phyloP scores from a whole-genome alignment of 2,797 vertebrate genomes.

The Pseudochaenichthys georgianus region DNA sequence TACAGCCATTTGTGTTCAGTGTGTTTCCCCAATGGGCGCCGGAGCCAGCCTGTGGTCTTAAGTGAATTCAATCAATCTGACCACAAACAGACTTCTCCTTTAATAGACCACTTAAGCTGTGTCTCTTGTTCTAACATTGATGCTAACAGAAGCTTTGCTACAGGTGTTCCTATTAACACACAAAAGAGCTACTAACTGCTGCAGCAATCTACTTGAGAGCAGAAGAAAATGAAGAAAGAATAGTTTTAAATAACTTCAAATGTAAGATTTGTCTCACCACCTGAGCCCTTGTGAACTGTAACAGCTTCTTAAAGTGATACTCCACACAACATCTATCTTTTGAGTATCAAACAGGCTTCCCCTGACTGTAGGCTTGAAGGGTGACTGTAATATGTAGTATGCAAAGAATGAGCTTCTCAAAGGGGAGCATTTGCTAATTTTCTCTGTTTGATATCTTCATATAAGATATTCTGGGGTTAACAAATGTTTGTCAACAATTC shows the following conservation, averaged over 20 bases:
- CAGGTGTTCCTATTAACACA: slow-evolving; percentile 43
- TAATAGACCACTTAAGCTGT: not conserved
- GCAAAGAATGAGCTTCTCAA: not conserved
- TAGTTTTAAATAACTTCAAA: slow-evolving; percentile 41
- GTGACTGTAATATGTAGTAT: not conserved
- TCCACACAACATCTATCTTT: slow-evolving; percentile 22
- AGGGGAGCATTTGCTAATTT: no score
- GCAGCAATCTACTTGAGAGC: slow-evolving; percentile 66
- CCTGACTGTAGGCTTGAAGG: not conserved
- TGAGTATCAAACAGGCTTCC: not conserved
- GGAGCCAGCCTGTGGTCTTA: slow-evolving; percentile 9
- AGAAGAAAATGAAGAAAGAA: slow-evolving; percentile 27
- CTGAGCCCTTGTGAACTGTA: slow-evolving; percentile 27
- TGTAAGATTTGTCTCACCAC: slow-evolving; percentile 30
- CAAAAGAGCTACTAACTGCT: slow-evolving; percentile 41
- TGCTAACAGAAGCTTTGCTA: slow-evolving; percentile 46
- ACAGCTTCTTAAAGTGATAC: slow-evolving; percentile 37
- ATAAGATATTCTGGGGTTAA: not conserved
- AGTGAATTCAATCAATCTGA: slow-evolving; percentile 28
- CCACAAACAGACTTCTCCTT: slow-evolving; percentile 26
- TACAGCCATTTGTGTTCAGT: slow-evolving; percentile 5
- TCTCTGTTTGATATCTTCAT: no score
- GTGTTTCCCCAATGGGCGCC: slow-evolving; percentile 18
- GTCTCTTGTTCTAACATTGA: slow-evolving; percentile 32
- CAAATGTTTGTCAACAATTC: not conserved